Evolutionary conservation across 2,797 vertebrate species (phyloP), one percentile per base, ranked within the genome.

Genomic region (Rousettus madagascariensis): DNA sequence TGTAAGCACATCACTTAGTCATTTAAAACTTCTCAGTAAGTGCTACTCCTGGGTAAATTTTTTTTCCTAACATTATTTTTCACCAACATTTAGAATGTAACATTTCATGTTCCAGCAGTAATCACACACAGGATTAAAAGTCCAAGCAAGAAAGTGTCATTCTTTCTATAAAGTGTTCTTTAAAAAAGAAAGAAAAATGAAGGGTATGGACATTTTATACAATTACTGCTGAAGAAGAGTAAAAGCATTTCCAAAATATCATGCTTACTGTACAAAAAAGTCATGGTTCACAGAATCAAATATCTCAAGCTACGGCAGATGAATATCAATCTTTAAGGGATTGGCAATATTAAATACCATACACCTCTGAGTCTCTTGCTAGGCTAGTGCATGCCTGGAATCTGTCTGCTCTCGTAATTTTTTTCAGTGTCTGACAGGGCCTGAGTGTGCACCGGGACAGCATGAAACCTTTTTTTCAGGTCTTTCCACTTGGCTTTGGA

Each of bases 351-450:
- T 26, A 90, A 95, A 88, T 6, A 61, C 16, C 69, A 6, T 57
- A 19, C 33, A 38, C 38, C 74, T 74, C 26, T 8, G 24, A 16
- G 90, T 96, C 91, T 20, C 38, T 6, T 20, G 43, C 19, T 3
- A 0, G 51, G 72, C 95, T 98, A 99, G 89, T 99, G 99, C 98
- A 99, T 99, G 85, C 99, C 99, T 41, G 99, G 98, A 49, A 99
- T 98, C 95, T 99, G 99, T 26, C 98, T 98, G 98, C 99, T 99
- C 6, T 98, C 98, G 79, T 99, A 99, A 13, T 97, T 98, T 79
- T 97, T 86, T 99, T 49, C 99, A 90, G 99, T 95, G 59, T 99
- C 98, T 5, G 97, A 98, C 93, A 99, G 98, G 1, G 98, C 98
- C 79, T 99, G 98, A 46, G 98, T 98, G 0, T 98, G 98, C 8